Base-by-base conservation (phyloP, 2,888 invertebrate genomes). In the Merodon equestris region DNA sequence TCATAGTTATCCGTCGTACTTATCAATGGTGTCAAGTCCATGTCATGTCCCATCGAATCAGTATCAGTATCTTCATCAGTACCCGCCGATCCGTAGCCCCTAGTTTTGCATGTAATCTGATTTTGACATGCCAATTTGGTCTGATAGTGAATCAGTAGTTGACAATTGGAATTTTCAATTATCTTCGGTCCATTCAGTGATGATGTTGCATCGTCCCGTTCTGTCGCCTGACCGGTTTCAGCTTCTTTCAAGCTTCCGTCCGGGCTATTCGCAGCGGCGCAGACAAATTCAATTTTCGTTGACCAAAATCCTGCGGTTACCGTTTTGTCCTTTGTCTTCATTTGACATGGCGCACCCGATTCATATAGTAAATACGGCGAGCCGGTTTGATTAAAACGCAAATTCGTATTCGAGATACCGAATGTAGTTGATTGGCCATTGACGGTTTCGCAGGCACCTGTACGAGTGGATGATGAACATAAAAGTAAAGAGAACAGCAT, bases 201-300 rank as follows among this genome's bases (percentile, higher is more conserved):
- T 66, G 66, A 58, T 77, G 83, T 81, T 71, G 79, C 72, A 51
- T 56, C 70, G 51, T 9, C 40, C 60, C 72, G 27, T 68, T 60
- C 61, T 56, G 27, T 38, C 53, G 60, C 38, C 42, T 47, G 64
- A 27, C 27, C 27, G 7, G 27, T 27, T 27, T 7, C 27, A 27
- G 3, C 7, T 27, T 27, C 27, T 27, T 27, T 27, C 27, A 7
- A 7, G 36, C 42, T 66, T 27, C 57, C 58, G 17, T 66, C 57
- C 70, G 53, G 74, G 73, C 58, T 56, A 40, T 13, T 57, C 56
- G 19, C 66, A 83, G 85, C 84, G 53, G 86, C 85, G 75, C 89
- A 89, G 72, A 88, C 86, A 84, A 89, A 89, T 84, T 89, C 89
- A 83, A 89, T 89, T 88, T 86, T 87, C 56, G 89, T 89, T 57